A percentile compares a stretch with the other conserved stretches of the same genome.
Conservation (phyloP, 2,888 invertebrate species). For the Drosophila basisetae region DNA sequence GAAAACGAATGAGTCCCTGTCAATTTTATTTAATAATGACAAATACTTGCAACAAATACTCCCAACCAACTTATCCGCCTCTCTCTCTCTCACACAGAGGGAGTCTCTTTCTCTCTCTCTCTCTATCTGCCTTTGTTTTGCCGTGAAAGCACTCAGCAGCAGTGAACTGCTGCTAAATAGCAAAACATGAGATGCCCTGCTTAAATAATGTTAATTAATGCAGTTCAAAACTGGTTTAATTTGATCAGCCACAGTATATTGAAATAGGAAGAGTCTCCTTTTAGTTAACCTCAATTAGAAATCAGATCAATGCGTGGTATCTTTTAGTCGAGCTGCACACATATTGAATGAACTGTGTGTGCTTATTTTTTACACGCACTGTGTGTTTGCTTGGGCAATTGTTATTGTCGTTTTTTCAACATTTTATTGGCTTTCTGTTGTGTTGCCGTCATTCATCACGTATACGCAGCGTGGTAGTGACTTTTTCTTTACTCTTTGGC, state of each 20-base stretch:
- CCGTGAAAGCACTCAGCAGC: neutral
- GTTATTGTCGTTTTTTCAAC: conserved; percentile 49
- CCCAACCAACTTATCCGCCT: conserved; percentile 15
- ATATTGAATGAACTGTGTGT: conserved; percentile 18
- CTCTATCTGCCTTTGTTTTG: neutral
- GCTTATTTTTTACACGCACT: conserved; percentile 20
- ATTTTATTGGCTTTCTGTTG: conserved; percentile 67
- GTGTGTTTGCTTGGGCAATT: conserved; percentile 59
- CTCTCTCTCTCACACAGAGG: too few relatives aligned
- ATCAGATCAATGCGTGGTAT: neutral
- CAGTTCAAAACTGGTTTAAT: neutral
- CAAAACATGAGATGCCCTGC: neutral
- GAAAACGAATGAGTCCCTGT: conserved; percentile 52
- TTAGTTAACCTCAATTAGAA: too few relatives aligned
- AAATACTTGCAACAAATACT: conserved; percentile 29
- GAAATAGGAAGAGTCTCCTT: neutral
- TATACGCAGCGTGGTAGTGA: conserved; percentile 57
- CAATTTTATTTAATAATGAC: conserved; percentile 75
- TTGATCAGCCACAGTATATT: neutral
- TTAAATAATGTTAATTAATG: neutral
- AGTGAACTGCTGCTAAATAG: conserved; percentile 13
- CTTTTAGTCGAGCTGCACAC: neutral
- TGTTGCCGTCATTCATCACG: conserved; percentile 58
- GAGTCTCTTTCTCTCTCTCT: too few relatives aligned
- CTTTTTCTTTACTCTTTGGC: conserved; percentile 13